Evolutionary conservation across 2,113 vertebrate genomes (phyloP).

Genomic region (Sylvietta virens): DNA sequence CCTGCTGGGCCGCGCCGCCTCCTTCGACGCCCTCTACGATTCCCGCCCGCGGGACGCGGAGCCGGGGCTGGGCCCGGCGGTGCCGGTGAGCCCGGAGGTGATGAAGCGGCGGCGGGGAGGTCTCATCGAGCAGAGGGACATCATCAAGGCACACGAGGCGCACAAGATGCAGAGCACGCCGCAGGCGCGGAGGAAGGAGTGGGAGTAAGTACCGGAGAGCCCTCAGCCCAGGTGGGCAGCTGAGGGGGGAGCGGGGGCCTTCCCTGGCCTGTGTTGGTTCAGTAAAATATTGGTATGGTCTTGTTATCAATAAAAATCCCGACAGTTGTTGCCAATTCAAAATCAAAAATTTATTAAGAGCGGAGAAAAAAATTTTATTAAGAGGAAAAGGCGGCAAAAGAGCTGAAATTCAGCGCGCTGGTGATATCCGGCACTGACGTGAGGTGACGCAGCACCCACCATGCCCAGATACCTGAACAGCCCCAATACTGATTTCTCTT

Average conservation of each 20-base stretch:
- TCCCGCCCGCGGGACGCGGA: slow-evolving; percentile 69
- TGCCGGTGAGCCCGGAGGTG: slow-evolving; percentile 83
- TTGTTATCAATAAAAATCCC: too few relatives aligned
- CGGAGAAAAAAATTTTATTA: too few relatives aligned
- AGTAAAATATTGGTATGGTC: too few relatives aligned
- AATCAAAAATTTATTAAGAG: too few relatives aligned
- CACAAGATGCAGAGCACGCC: slow-evolving; percentile 99
- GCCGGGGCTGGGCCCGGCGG: slow-evolving; percentile 67
- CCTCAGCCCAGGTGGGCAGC: slow-evolving; percentile 18
- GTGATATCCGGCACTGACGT: too few relatives aligned
- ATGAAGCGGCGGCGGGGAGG: slow-evolving; percentile 90
- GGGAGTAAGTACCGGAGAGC: slow-evolving; percentile 87
- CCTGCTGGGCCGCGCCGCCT: slow-evolving; percentile 72
- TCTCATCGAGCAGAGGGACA: slow-evolving; percentile 93
- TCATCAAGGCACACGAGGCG: slow-evolving; percentile 92
- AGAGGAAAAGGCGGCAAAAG: too few relatives aligned
- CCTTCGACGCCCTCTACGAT: slow-evolving; percentile 78
- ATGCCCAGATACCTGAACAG: too few relatives aligned
- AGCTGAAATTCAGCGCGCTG: too few relatives aligned
- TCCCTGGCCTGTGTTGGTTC: fast-evolving
- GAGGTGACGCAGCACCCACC: too few relatives aligned
- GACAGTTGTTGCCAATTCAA: too few relatives aligned
- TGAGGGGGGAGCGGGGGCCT: fast-evolving
- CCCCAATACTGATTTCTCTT: too few relatives aligned
- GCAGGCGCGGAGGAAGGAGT: slow-evolving; percentile 92